These are phyloP conservation scores for Carterocephalus palaemon DNA, from an alignment of 2,888 invertebrate genomes.

Conservation along the genomic window DNA sequence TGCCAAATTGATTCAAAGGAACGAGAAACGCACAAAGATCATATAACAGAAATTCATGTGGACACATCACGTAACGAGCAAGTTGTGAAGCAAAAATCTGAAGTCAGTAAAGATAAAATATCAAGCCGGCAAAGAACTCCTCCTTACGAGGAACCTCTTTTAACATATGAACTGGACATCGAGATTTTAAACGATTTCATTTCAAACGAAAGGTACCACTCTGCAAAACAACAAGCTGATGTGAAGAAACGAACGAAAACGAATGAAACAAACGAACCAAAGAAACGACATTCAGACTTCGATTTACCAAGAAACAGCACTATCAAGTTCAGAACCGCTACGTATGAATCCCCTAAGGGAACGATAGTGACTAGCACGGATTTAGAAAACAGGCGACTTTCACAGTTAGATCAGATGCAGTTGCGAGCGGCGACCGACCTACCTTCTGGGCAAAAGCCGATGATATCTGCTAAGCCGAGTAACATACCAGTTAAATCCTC, in stretches of 20 bases:
- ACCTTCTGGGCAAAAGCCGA: constrained; percentile 52
- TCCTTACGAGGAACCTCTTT: constrained; percentile 52
- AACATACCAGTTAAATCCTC: constrained; percentile 67
- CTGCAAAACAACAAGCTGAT: constrained; percentile 63
- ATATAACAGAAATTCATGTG: constrained; percentile 87
- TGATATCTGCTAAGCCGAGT: constrained; percentile 66
- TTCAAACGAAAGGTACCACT: constrained; percentile 65
- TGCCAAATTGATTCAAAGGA: constrained; percentile 42
- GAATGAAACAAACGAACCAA: constrained; percentile 61
- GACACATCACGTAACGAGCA: constrained; percentile 73
- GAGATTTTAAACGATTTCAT: constrained; percentile 73
- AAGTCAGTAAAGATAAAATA: constrained; percentile 54
- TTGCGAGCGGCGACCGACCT: constrained; percentile 49
- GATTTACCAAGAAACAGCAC: constrained; percentile 76
- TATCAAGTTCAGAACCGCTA: constrained; percentile 81
- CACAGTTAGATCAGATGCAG: constrained; percentile 74
- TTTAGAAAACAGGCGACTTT: constrained; percentile 76
- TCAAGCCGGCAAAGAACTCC: constrained; percentile 64
- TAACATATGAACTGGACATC: constrained; percentile 67
- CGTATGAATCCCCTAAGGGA: constrained; percentile 79
- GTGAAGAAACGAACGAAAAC: constrained; percentile 60
- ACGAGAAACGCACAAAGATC: constrained; percentile 64
- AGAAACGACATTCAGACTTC: constrained; percentile 74
- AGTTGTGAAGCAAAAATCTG: constrained; percentile 44
- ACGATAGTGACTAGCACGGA: constrained; percentile 76